Conservation (phyloP, 1,140 invertebrate genomes). For the Vanessa tameamea region DNA sequence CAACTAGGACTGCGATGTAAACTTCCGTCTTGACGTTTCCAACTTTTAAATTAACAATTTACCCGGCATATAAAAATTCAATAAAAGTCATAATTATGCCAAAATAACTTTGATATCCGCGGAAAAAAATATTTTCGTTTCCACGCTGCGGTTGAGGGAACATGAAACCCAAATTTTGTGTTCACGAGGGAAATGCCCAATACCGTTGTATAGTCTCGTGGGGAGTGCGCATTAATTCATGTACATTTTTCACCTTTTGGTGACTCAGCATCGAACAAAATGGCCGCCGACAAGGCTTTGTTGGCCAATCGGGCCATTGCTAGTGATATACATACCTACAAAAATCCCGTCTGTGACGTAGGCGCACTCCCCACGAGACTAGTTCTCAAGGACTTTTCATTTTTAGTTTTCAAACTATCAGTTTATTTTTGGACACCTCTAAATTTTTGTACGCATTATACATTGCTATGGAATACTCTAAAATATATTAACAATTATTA, state of each 20-base stretch:
- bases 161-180: conserved; percentile 80
- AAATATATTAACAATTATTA: neutral
- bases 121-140: conserved; percentile 48
- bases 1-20: conserved; percentile 45
- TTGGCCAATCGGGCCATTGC: conserved; percentile 72
- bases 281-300: conserved; percentile 78
- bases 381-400: conserved; percentile 80
- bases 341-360: conserved; percentile 75
- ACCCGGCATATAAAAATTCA: conserved; percentile 20
- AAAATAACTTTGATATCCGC: conserved; percentile 11
- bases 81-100: conserved; percentile 12
- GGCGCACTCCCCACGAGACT: conserved; percentile 78
- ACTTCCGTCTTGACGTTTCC: conserved; percentile 52
- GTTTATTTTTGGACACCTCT: conserved; percentile 50
- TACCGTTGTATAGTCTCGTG: conserved; percentile 80
- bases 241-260: conserved; percentile 81
- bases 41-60: conserved; percentile 33
- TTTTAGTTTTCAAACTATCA: conserved; percentile 62
- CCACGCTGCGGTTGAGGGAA: conserved; percentile 66
- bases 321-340: conserved; percentile 76
- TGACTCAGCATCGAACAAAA: conserved; percentile 81
- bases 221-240: conserved; percentile 76
- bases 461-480: neutral
- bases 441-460: conserved; percentile 5
- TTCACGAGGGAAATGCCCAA: conserved; percentile 80